These are phyloP conservation scores for Acronicta alni DNA, from an alignment of 2,888 invertebrate species.

Conservation along the genomic window DNA sequence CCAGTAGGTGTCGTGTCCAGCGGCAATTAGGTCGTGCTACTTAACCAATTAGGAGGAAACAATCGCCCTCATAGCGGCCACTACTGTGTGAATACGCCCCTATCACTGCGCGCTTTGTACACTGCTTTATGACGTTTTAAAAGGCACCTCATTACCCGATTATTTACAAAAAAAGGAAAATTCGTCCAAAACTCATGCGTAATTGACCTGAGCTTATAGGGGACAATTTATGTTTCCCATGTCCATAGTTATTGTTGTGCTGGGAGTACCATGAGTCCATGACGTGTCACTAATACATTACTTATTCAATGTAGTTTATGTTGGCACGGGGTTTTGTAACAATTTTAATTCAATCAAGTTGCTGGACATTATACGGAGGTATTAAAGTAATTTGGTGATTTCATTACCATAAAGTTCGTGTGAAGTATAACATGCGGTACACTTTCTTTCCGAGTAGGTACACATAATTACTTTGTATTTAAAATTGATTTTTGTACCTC, in stretches of 20 bases:
- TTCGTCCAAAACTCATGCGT: conserved; percentile 63
- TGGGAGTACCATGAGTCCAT: conserved; percentile 68
- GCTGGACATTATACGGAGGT: conserved; percentile 65
- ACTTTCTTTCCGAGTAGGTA: conserved; percentile 1
- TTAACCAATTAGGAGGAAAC: conserved; percentile 88
- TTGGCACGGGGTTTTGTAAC: conserved; percentile 68
- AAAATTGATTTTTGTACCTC: neutral
- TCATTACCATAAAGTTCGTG: conserved; percentile 37
- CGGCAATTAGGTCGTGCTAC: conserved; percentile 83
- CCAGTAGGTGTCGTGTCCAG: conserved; percentile 77
- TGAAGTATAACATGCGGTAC: conserved; percentile 39
- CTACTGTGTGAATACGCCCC: conserved; percentile 85
- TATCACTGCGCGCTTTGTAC: conserved; percentile 83
- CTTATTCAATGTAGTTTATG: conserved; percentile 75
- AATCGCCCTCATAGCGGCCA: conserved; percentile 83
- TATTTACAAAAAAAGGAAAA: conserved; percentile 81
- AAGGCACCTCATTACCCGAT: conserved; percentile 83
- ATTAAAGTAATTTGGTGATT: conserved; percentile 71
- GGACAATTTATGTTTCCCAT: conserved; percentile 84
- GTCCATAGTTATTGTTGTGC: conserved; percentile 79
- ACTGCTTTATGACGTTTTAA: conserved; percentile 86
- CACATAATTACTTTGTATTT: conserved; percentile 2
- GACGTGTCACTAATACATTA: conserved; percentile 78
- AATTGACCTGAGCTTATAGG: conserved; percentile 77
- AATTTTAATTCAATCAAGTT: conserved; percentile 73